phyloP scores from a whole-genome alignment of 2,797 vertebrate species.

The Sparidentex hasta region DNA sequence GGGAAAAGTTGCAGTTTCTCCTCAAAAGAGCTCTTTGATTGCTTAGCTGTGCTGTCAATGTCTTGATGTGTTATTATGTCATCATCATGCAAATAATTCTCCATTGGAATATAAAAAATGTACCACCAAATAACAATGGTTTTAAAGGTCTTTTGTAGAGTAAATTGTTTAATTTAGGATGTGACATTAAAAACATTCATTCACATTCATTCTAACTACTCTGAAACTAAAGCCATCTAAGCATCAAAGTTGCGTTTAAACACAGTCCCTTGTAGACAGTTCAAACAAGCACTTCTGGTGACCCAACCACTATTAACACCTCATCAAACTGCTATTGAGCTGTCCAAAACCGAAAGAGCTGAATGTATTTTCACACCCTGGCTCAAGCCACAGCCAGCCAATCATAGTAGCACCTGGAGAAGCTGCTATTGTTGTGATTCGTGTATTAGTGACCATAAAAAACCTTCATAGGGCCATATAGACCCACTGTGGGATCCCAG shows the following conservation, averaged over 20 bases:
- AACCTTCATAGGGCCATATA: constrained; percentile 74
- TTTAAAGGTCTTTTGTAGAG: neutral
- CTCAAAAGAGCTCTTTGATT: neutral
- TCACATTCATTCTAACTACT: neutral
- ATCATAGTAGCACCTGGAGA: constrained; percentile 44
- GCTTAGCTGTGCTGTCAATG: neutral
- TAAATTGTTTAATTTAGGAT: neutral
- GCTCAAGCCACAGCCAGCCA: constrained; percentile 44
- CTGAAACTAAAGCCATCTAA: neutral
- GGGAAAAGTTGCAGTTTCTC: too few species aligned
- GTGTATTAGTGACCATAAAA: constrained; percentile 84
- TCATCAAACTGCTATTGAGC: constrained; percentile 41
- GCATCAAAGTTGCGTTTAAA: constrained; percentile 14
- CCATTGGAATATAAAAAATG: neutral
- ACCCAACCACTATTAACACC: constrained; percentile 33
- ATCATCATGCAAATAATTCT: neutral
- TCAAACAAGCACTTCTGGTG: constrained; percentile 10
- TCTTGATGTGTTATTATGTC: neutral
- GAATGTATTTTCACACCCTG: constrained; percentile 56
- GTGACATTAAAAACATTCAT: constrained; percentile 2
- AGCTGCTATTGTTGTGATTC: constrained; percentile 66
- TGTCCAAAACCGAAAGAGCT: constrained; percentile 29
- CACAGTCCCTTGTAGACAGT: constrained; percentile 1
- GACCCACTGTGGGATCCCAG: constrained; percentile 70
- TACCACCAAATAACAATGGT: neutral